phyloP scores from a whole-genome alignment of 2,888 invertebrate genomes.

The Dyspetes luteomarginatus region DNA sequence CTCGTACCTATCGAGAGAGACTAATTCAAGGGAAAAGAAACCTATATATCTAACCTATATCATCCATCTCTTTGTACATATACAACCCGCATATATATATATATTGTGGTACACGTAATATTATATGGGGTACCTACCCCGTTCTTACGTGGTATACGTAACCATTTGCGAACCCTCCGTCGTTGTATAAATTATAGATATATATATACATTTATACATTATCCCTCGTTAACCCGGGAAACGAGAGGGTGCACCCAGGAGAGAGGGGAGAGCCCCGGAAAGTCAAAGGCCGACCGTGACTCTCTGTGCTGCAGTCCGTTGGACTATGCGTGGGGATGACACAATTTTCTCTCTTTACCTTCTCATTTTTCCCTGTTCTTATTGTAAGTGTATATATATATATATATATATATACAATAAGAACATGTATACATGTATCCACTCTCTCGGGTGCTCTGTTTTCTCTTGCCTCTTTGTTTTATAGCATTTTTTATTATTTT shows the following conservation, averaged over 20 bases:
- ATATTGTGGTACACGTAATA: no score
- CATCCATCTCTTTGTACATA: constrained; percentile 23
- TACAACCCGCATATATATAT: constrained; percentile 15
- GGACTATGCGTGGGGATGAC: constrained; percentile 63
- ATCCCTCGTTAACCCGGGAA: constrained; percentile 59
- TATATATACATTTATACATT: background rate
- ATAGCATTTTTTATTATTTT: constrained; percentile 34
- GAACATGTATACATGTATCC: constrained; percentile 12
- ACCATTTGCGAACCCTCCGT: constrained; percentile 23
- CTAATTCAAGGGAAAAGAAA: constrained; percentile 61
- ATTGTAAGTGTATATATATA: constrained; percentile 3
- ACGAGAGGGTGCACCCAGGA: constrained; percentile 45
- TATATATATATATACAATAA: background rate
- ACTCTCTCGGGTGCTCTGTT: constrained; percentile 4
- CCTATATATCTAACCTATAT: constrained; percentile 43
- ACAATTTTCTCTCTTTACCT: constrained; percentile 59
- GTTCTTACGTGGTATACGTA: no score
- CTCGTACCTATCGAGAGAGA: constrained; percentile 5
- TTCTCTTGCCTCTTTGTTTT: constrained; percentile 33
- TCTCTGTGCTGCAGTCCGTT: constrained; percentile 65
- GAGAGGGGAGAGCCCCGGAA: constrained; percentile 58
- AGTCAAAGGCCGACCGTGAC: constrained; percentile 68
- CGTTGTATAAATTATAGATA: constrained; percentile 6
- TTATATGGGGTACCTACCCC: no score
- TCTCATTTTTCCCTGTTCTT: constrained; percentile 31